A percentile compares a stretch with the other conserved stretches of the same genome.
Conservation (phyloP, 2,888 invertebrate genomes). For the Bombyx huttoni region DNA sequence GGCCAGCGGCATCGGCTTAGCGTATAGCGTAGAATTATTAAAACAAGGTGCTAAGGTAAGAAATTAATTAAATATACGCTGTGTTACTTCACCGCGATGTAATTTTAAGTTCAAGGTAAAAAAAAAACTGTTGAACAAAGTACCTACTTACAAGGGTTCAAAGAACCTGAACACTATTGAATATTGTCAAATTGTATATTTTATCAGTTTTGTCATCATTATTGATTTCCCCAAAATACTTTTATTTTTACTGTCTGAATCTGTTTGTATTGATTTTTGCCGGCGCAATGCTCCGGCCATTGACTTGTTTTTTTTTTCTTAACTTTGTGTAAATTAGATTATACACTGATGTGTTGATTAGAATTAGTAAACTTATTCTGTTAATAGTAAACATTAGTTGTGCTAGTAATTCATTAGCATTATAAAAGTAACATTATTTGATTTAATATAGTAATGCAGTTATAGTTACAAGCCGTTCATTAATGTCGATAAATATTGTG, state of each 20-base stretch:
- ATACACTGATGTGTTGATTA: background rate
- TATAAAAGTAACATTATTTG: no score
- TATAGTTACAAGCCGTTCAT: no score
- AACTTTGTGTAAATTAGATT: slow-evolving; percentile 17
- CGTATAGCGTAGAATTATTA: slow-evolving; percentile 80
- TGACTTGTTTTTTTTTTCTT: slow-evolving; percentile 28
- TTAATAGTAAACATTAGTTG: no score
- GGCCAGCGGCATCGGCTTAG: slow-evolving; percentile 80
- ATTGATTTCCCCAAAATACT: slow-evolving; percentile 1
- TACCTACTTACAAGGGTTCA: background rate
- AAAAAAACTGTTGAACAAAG: slow-evolving; percentile 34
- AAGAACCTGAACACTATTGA: no score
- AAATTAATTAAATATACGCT: slow-evolving; percentile 2
- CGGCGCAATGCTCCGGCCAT: slow-evolving; percentile 26
- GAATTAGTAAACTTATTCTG: background rate
- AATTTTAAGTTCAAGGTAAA: slow-evolving; percentile 47
- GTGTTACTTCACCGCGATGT: slow-evolving; percentile 11
- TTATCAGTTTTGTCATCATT: slow-evolving; percentile 1
- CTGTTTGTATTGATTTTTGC: slow-evolving; percentile 56
- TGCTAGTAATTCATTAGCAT: no score
- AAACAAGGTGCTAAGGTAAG: slow-evolving; percentile 82
- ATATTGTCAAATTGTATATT: no score
- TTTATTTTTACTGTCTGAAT: slow-evolving; percentile 14
- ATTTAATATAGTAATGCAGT: no score
- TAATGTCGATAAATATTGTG: no score